Conservation (phyloP, 2,797 vertebrate genomes). For the Aselliscus stoliczkanus region DNA sequence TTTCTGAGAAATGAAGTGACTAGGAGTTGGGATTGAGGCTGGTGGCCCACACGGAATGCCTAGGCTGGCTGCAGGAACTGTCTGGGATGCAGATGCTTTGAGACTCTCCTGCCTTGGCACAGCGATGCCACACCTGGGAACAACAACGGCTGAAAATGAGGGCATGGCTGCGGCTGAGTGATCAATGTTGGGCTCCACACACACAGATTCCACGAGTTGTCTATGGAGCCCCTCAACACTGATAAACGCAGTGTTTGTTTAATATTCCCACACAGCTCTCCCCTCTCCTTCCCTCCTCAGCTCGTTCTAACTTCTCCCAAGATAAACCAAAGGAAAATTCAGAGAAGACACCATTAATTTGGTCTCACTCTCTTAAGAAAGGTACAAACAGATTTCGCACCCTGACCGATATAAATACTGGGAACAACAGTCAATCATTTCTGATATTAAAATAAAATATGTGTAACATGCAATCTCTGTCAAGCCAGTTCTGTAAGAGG, state of each 20-base stretch:
- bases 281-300: neutral
- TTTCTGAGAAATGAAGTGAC: neutral
- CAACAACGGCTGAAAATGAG: neutral
- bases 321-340: neutral
- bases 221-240: accelerated
- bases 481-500: neutral
- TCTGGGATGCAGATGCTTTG: no score
- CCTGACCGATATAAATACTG: neutral
- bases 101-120: neutral
- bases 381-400: neutral
- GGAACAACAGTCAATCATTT: neutral
- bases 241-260: accelerated
- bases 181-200: no score
- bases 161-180: accelerated
- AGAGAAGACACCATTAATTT: neutral
- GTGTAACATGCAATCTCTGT: neutral
- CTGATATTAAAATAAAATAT: neutral
- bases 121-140: neutral
- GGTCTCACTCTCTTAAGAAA: neutral
- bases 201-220: neutral
- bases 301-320: neutral
- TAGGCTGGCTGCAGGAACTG: neutral
- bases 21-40: neutral
- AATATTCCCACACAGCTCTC: neutral
- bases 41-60: neutral